Percentiles rank a stretch among this genome's conserved stretches.
phyloP scores from a whole-genome alignment of 1,140 invertebrate genomes.

The Formica exsecta region DNA sequence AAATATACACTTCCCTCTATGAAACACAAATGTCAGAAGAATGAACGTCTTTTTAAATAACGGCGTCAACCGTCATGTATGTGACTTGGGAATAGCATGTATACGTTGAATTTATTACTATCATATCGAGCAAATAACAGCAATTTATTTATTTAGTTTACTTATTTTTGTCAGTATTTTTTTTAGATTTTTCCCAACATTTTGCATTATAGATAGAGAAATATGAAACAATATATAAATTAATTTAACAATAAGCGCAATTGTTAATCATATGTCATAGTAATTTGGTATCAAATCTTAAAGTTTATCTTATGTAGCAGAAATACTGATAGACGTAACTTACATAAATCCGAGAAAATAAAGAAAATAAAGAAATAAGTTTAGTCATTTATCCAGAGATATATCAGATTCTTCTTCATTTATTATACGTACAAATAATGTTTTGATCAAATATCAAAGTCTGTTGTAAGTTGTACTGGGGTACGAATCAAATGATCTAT shows the following conservation, averaged over 20 bases:
- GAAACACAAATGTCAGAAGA: neutral
- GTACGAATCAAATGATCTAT: too few species aligned
- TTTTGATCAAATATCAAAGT: too few species aligned
- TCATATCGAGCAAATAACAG: neutral
- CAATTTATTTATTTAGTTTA: conserved; percentile 24
- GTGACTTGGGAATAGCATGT: neutral
- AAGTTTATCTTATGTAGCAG: neutral
- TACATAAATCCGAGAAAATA: neutral
- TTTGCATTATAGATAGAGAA: neutral
- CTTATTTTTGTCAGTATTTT: conserved; percentile 1
- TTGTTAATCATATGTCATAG: neutral
- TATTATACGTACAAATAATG: neutral
- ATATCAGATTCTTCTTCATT: neutral
- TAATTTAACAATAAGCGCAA: neutral
- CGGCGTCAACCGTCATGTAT: neutral
- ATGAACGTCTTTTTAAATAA: neutral
- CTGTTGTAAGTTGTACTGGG: too few species aligned
- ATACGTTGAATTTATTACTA: neutral
- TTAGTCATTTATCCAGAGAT: neutral
- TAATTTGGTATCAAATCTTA: neutral
- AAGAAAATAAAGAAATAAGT: neutral
- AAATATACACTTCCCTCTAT: too few species aligned
- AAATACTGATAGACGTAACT: neutral
- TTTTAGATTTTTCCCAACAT: neutral
- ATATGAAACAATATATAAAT: neutral